Evolutionary conservation across 2,113 vertebrate genomes (phyloP), one percentile per base, ranked within the genome.

Genomic region (Willisornis vidua): DNA sequence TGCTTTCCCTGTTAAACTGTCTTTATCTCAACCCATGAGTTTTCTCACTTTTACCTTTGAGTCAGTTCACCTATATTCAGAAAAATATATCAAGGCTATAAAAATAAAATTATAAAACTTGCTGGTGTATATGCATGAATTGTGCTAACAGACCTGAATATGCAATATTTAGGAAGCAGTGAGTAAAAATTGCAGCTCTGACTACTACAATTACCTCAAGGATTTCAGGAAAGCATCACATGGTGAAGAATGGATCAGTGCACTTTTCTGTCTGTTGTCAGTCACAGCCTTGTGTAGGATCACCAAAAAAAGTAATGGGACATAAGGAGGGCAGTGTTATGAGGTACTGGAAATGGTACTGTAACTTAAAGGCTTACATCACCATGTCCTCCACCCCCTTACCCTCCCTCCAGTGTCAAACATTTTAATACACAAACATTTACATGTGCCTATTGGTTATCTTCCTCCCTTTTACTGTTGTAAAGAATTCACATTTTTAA

Each of bases 61-160:
- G 79, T 86, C 51, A 76, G 63, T 80, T 94, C 94, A 93, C 87
- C 84, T 82, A 61, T 72, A 95, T 91, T 87, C 58, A 76, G 85
- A 72, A 48, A 67, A 72, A 87, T 93, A 66, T 58, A 83, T 48
- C 2, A 12, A 76, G 46, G 54, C 62, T 96, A 94, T 97, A 93
- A 96, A 94, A 87, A 78, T 91, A 96, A 96, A 91, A 89, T 92
- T 71, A 20, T 77, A 89, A n/a, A 91, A 80, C 49, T 96, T 87
- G 76, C 43, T 76, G 46, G 78, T 91, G 74, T 89, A 73, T 91
- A 58, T 3, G 12, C 41, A 22, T 70, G 89, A 91, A 57, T 70
- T 89, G 77, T 94, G 87, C 65, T 90, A 89, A 70, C 22, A 14
- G 81, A 87, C 78, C 74, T 79, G 58, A 67, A 63, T 91, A 58